A percentile compares a stretch with the other conserved stretches of the same genome.
These are phyloP conservation scores for Brachionus paranguensis DNA, from an alignment of 1,140 invertebrate species.

Conservation along the genomic window DNA sequence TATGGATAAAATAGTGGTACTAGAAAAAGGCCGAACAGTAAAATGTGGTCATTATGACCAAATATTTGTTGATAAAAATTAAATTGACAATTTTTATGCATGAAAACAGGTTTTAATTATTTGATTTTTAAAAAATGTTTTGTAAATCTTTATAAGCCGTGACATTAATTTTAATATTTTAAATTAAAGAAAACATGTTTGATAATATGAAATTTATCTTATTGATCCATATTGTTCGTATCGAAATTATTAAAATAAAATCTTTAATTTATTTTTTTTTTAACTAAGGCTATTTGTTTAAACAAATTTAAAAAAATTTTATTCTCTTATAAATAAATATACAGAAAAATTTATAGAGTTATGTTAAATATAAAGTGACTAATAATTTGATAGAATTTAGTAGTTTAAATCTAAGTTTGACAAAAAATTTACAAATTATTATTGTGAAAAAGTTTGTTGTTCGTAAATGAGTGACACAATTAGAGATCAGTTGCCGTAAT, in stretches of 20 bases:
- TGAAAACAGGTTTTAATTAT: neutral
- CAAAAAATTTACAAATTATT: neutral
- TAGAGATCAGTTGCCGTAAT: conserved; percentile 14
- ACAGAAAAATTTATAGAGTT: neutral
- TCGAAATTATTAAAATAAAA: neutral
- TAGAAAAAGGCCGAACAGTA: neutral
- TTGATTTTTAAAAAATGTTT: neutral
- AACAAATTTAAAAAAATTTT: neutral
- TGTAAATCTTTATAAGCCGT: neutral
- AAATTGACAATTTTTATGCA: neutral
- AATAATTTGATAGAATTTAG: conserved; percentile 3
- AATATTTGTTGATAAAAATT: neutral
- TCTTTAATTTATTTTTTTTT: neutral
- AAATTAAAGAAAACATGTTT: neutral
- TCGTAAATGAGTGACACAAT: neutral
- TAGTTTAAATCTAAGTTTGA: neutral
- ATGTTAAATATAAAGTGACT: conserved; percentile 9
- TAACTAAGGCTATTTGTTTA: neutral
- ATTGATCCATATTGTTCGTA: neutral
- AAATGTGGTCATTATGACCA: neutral
- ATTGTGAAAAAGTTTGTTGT: neutral
- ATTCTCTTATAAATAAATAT: conserved; percentile 3
- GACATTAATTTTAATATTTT: neutral
- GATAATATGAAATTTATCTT: neutral
- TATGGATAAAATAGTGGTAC: neutral